A percentile compares a stretch with the other conserved stretches of the same genome.
phyloP scores from a whole-genome alignment of 2,797 vertebrate species.

The Rhynchonycteris naso region DNA sequence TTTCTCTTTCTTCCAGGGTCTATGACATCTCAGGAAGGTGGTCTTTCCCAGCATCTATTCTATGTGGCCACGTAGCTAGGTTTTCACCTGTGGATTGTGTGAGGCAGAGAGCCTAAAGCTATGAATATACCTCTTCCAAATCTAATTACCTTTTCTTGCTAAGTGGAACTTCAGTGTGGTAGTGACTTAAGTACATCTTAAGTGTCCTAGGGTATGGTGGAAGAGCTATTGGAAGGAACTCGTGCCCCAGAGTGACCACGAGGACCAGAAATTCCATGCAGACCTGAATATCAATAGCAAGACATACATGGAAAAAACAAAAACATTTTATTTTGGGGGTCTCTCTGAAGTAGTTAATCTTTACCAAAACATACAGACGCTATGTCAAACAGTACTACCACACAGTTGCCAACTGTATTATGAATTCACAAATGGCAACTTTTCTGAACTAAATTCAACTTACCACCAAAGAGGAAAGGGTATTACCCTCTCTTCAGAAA shows the following conservation, averaged over 20 bases:
- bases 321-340: background rate
- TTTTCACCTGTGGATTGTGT: background rate
- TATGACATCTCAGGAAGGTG: background rate
- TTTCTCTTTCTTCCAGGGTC: background rate
- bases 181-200: background rate
- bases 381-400: background rate
- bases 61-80: background rate
- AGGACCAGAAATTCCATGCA: background rate
- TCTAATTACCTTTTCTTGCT: background rate
- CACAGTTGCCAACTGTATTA: background rate
- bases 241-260: background rate
- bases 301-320: background rate
- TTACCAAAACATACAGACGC: background rate
- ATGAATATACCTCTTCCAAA: background rate
- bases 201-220: background rate
- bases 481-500: background rate
- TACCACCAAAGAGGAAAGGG: background rate
- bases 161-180: background rate
- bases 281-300: background rate
- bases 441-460: conserved; percentile 51
- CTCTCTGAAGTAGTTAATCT: background rate
- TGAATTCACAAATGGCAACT: background rate
- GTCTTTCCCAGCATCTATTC: background rate
- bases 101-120: background rate
- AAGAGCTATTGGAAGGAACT: background rate